Conservation (phyloP, 2,797 vertebrate genomes). For the Bucorvus abyssinicus region DNA sequence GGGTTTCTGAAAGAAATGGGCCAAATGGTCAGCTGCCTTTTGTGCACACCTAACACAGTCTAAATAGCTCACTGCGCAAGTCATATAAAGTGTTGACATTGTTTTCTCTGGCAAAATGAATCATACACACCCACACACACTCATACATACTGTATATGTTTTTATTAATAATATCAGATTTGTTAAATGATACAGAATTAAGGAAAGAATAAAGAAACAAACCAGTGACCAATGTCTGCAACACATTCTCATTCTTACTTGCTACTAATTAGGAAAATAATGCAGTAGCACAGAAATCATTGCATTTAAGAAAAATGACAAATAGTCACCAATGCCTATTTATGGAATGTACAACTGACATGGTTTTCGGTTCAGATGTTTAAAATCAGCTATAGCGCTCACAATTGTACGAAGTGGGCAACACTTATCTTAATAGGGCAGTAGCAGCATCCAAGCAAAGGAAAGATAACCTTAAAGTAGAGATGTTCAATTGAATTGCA, state of each 20-base stretch:
- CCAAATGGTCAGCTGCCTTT: neutral
- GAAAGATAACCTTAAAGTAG: neutral
- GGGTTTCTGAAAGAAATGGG: neutral
- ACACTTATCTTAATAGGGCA: neutral
- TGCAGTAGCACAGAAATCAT: neutral
- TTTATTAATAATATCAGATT: neutral
- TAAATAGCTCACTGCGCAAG: neutral
- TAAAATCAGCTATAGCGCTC: neutral
- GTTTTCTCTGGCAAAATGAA: neutral
- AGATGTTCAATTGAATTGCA: neutral
- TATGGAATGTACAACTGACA: neutral
- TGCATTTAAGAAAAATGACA: neutral
- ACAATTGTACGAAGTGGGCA: neutral
- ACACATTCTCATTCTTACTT: neutral
- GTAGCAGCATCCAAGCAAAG: neutral
- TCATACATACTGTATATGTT: neutral
- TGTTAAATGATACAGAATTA: neutral
- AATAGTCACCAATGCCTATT: neutral
- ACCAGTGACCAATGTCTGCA: neutral
- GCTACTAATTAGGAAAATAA: neutral
- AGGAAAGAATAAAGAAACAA: neutral
- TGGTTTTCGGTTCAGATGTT: neutral
- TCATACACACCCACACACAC: neutral
- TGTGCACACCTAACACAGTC: fast-evolving
- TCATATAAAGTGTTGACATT: neutral